These are phyloP conservation scores for Portevinia maculata DNA, from an alignment of 2,888 invertebrate species.

Conservation along the genomic window DNA sequence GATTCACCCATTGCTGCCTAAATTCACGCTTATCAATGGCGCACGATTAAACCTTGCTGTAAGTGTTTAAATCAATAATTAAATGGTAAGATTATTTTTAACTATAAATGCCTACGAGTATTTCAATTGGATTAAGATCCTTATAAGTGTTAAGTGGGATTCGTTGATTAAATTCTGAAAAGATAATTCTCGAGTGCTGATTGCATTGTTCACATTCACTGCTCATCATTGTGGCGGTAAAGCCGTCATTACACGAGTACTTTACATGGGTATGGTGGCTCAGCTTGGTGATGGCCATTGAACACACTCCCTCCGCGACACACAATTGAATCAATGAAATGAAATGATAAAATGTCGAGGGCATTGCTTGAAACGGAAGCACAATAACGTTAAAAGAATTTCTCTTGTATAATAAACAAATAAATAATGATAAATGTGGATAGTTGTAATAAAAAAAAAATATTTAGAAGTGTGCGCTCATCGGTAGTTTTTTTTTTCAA, in stretches of 20 bases:
- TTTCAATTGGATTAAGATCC: conserved; percentile 5
- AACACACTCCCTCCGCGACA: neutral
- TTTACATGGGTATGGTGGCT: neutral
- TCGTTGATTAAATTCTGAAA: neutral
- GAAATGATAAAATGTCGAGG: conserved; percentile 32
- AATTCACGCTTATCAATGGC: neutral
- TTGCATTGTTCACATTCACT: neutral
- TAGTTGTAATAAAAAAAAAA: no score
- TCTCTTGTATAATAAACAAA: conserved; percentile 14
- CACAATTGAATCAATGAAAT: conserved; percentile 38
- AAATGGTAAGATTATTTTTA: neutral
- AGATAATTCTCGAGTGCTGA: neutral
- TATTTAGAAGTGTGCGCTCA: no score
- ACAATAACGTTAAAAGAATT: conserved; percentile 32
- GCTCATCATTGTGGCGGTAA: neutral
- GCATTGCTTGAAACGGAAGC: conserved; percentile 32
- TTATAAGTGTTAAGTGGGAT: conserved; percentile 8
- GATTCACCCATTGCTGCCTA: neutral
- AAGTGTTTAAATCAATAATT: neutral
- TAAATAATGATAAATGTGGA: conserved; percentile 3
- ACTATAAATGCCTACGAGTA: neutral
- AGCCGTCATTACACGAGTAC: neutral
- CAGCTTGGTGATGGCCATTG: neutral
- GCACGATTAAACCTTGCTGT: neutral
- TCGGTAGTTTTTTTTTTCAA: neutral